phyloP scores from a whole-genome alignment of 2,888 invertebrate species.

The Sisyra terminalis region DNA sequence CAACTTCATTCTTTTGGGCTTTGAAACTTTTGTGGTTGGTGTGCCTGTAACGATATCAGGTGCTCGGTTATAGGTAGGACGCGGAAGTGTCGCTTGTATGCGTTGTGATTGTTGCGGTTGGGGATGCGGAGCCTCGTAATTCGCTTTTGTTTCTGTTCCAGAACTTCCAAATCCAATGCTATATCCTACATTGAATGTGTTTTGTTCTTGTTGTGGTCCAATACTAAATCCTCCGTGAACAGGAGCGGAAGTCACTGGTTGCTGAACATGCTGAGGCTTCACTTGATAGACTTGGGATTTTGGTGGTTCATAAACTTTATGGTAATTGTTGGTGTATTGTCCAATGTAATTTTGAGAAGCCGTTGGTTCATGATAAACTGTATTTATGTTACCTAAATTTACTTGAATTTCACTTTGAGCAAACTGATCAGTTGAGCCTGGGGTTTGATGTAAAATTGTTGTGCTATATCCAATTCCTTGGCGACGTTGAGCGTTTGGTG shows the following conservation, averaged over 20 bases:
- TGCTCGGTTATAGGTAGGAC: slow-evolving; percentile 9
- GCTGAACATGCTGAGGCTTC: no score
- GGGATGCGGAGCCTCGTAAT: slow-evolving; percentile 1
- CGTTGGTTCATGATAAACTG: background rate
- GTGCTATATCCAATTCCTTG: slow-evolving; percentile 14
- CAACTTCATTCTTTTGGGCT: slow-evolving; percentile 11
- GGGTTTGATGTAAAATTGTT: slow-evolving; percentile 16
- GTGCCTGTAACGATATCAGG: slow-evolving; percentile 17
- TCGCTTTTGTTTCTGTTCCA: slow-evolving; percentile 6
- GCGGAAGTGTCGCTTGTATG: background rate
- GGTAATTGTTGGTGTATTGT: background rate
- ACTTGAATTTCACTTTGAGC: slow-evolving; percentile 18
- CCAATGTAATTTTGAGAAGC: background rate
- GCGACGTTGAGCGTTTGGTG: slow-evolving; percentile 9
- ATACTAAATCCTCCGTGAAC: background rate
- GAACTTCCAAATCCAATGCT: slow-evolving; percentile 19
- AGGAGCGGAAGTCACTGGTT: background rate
- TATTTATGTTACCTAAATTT: slow-evolving; percentile 10
- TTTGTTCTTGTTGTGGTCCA: slow-evolving; percentile 10
- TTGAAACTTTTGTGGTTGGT: slow-evolving; percentile 16
- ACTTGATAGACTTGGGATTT: no score
- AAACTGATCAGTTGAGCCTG: slow-evolving; percentile 14
- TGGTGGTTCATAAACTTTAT: background rate
- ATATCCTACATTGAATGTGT: slow-evolving; percentile 21
- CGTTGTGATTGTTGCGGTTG: background rate